phyloP scores from a whole-genome alignment of 2,797 vertebrate species.

The Hybognathus amarus region DNA sequence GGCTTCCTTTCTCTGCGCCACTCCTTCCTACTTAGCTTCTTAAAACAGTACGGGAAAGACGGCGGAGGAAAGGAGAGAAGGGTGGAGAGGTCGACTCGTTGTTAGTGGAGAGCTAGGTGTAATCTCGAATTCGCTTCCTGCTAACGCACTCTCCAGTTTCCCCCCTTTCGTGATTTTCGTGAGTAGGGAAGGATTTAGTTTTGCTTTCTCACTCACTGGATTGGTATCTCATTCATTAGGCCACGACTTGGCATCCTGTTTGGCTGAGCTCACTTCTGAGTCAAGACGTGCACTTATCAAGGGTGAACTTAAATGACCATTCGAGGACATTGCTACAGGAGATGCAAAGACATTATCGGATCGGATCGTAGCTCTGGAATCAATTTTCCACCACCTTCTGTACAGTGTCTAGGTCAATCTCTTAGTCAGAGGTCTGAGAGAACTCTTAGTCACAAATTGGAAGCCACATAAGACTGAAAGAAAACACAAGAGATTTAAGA shows the following conservation, averaged over 20 bases:
- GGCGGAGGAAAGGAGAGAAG: constrained; percentile 34
- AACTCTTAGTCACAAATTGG: constrained; percentile 22
- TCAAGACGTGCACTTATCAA: constrained; percentile 51
- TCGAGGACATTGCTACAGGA: constrained; percentile 12
- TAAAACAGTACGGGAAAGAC: constrained; percentile 28
- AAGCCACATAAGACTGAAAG: background rate
- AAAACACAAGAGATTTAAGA: background rate
- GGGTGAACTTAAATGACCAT: constrained; percentile 1
- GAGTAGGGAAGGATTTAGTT: constrained; percentile 37
- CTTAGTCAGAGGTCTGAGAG: background rate
- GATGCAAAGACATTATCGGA: constrained; percentile 21
- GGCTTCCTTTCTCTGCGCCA: constrained; percentile 62
- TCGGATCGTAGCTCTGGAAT: background rate
- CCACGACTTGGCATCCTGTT: constrained; percentile 47
- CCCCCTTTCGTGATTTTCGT: constrained; percentile 20
- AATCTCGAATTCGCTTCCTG: constrained; percentile 59
- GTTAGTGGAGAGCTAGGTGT: constrained; percentile 55
- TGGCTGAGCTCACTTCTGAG: constrained; percentile 39
- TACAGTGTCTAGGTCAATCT: background rate
- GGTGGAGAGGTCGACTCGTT: constrained; percentile 28
- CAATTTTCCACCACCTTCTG: background rate
- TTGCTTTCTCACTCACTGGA: constrained; percentile 20
- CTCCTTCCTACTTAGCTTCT: constrained; percentile 53
- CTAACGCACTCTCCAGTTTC: constrained; percentile 40
- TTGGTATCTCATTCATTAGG: constrained; percentile 55